Base-by-base conservation (phyloP, 2,113 vertebrate species). In the Athene noctua region DNA sequence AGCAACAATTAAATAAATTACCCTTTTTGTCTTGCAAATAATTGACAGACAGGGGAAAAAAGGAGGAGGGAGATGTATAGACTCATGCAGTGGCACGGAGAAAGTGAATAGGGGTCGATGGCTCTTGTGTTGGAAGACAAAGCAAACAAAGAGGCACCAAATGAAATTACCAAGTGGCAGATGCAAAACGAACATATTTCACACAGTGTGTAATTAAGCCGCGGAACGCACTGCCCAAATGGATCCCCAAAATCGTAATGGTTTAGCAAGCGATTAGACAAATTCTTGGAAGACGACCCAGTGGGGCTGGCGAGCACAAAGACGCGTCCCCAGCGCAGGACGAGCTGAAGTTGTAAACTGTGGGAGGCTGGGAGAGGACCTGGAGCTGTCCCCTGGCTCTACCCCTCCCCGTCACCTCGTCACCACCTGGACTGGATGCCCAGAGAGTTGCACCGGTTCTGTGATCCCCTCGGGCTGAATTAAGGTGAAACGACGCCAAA, bases 1-100 rank as follows among this genome's bases (percentile, higher is more conserved):
- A 66, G 75, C 79, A 90, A 77, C 88, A 66, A 95, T 95, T 95
- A 94, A 70, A 92, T 83, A 93, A 94, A 96, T 96, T 72, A 86
- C 91, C 55, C 88, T 80, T 86, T 95, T 92, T 94, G 91, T 95
- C 88, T 94, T 13, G 58, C 29, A 12, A 61, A 90, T 82, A 88
- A 80, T 80, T 86, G 91, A 38, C 85, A 68, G 87, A 30, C 2
- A 0, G 51, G 49, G 44, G 16, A 5, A 17, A 1, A 10, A 65
- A 65, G 81, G 85, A 67, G 92, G 75, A 14, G 21, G 92, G 90
- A 77, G 87, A 51, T 21, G 61, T 26, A 59, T 13, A 71, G 94
- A 36, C 61, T 22, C 40, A 10, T 11, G 84, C 38, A 12, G 91
- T 4, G 2, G 86, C 86, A 58, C 16, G 2, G 90, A 57, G 85